Percentiles rank a stretch among this genome's conserved stretches.
phyloP scores from a whole-genome alignment of 1,140 invertebrate species.

The Anoplophora glabripennis region DNA sequence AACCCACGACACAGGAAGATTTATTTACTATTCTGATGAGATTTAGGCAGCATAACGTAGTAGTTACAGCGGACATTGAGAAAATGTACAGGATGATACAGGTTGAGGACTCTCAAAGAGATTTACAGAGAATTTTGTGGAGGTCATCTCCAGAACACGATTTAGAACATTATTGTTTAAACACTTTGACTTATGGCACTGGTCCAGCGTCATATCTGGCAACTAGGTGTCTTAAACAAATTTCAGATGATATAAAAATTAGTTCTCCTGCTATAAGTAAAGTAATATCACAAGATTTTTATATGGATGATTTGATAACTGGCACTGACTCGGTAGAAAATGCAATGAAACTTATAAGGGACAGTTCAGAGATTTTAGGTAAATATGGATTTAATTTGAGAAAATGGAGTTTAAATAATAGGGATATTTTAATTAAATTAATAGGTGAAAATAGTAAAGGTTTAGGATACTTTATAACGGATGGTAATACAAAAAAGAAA shows the following conservation, averaged over 20 bases:
- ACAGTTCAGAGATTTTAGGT: no score
- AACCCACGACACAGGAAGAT: constrained; percentile 36
- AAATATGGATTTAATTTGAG: no score
- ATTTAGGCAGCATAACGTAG: constrained; percentile 45
- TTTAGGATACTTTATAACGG: no score
- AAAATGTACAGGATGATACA: constrained; percentile 47
- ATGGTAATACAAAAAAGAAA: no score
- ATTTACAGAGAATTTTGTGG: constrained; percentile 25
- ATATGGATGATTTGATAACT: constrained; percentile 50
- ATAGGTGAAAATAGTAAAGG: no score
- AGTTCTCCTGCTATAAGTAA: background rate
- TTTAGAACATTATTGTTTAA: constrained; percentile 36
- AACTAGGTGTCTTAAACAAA: constrained; percentile 17
- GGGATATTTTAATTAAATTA: no score
- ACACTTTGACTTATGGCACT: constrained; percentile 39
- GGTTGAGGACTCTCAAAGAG: constrained; percentile 37
- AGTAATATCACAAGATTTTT: constrained; percentile 15
- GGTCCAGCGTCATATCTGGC: constrained; percentile 30
- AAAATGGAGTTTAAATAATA: no score
- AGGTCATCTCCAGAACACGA: background rate
- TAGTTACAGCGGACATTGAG: constrained; percentile 47
- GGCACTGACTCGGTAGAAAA: constrained; percentile 21
- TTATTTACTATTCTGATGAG: constrained; percentile 46
- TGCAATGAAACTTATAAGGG: no score
- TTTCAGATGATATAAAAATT: constrained; percentile 1